Conservation (phyloP, 2,797 vertebrate species). For the Oryzias sinensis region DNA sequence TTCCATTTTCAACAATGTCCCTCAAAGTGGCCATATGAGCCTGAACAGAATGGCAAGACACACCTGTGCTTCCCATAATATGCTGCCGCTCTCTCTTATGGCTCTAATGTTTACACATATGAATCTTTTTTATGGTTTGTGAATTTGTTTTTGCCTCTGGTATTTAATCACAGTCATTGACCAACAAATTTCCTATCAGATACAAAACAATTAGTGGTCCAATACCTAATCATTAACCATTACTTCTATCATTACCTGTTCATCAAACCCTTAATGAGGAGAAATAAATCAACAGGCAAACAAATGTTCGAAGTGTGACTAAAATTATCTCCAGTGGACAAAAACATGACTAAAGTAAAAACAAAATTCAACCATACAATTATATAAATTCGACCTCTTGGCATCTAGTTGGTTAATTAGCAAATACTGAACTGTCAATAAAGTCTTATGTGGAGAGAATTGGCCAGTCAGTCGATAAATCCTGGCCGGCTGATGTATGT, state of each 20-base stretch:
- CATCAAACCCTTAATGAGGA: slow-evolving; percentile 3
- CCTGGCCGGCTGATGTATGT: slow-evolving; percentile 55
- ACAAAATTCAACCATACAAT: slow-evolving; percentile 6
- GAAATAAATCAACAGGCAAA: slow-evolving; percentile 1
- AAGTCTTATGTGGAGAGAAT: slow-evolving; percentile 44
- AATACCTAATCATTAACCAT: slow-evolving; percentile 15
- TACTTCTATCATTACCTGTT: slow-evolving; percentile 2
- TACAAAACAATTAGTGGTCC: slow-evolving; percentile 26
- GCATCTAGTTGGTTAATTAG: slow-evolving; percentile 43
- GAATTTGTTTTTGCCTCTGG: neutral
- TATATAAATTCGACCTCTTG: slow-evolving; percentile 47
- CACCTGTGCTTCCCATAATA: too few relatives aligned
- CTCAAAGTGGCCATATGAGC: too few relatives aligned
- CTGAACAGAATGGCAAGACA: too few relatives aligned
- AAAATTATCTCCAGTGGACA: neutral
- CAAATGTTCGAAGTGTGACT: slow-evolving; percentile 2
- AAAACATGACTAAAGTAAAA: neutral
- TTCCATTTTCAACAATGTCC: too few relatives aligned
- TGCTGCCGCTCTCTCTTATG: too few relatives aligned
- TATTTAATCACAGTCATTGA: slow-evolving; percentile 8
- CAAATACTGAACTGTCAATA: slow-evolving; percentile 43
- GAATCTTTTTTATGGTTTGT: too few relatives aligned
- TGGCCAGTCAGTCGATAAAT: slow-evolving; percentile 49
- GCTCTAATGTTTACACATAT: too few relatives aligned
- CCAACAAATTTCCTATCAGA: slow-evolving; percentile 24